Evolutionary conservation across 2,113 vertebrate genomes (phyloP).

Genomic region (Prinia subflava): DNA sequence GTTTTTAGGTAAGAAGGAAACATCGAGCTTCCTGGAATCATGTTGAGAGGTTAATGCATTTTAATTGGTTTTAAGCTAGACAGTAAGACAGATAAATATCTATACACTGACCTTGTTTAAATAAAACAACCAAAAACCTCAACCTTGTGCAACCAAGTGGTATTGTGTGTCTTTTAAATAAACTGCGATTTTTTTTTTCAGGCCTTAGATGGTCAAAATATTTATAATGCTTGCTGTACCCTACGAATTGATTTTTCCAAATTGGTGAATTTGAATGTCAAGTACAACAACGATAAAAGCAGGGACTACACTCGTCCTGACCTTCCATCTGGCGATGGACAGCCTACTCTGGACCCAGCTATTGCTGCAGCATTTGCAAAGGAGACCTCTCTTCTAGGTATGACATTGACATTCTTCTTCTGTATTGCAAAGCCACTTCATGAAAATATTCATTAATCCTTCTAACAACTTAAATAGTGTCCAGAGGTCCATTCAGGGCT

Average conservation of each 20-base stretch:
- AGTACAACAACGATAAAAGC: conserved; percentile 99
- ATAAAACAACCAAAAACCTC: neutral
- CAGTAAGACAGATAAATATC: neutral
- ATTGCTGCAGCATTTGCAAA: conserved; percentile 91
- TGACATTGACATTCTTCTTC: conserved; percentile 51
- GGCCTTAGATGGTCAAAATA: conserved; percentile 97
- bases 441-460: neutral
- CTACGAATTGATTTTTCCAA: conserved; percentile 98
- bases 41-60: neutral
- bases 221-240: conserved; percentile 98
- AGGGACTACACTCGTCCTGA: conserved; percentile 95
- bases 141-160: neutral
- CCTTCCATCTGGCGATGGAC: conserved; percentile 93
- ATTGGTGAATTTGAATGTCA: conserved; percentile 97
- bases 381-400: conserved; percentile 97
- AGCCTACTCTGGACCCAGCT: conserved; percentile 86
- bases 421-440: neutral
- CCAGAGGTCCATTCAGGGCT: neutral
- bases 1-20: neutral
- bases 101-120: neutral
- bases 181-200: conserved; percentile 60
- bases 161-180: neutral
- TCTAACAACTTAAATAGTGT: neutral
- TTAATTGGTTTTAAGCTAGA: neutral
- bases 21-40: neutral